These are phyloP conservation scores for Lineus longissimus DNA, from an alignment of 1,140 invertebrate species.

Conservation along the genomic window DNA sequence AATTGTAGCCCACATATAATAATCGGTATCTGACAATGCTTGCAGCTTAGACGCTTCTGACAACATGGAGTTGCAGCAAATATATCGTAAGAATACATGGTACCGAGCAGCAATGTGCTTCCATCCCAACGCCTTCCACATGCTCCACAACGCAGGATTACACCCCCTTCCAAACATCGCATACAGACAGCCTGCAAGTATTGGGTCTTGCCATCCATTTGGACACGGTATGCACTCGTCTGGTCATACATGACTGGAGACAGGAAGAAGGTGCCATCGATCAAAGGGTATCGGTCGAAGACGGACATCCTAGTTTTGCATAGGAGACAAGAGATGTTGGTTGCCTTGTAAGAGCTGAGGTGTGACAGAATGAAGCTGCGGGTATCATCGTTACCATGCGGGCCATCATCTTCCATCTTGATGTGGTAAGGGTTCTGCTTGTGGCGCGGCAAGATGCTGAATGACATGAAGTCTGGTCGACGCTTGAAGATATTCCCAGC, in stretches of 20 bases:
- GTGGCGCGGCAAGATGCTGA: slow-evolving; percentile 86
- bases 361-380: slow-evolving; percentile 51
- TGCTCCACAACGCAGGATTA: slow-evolving; percentile 71
- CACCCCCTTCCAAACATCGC: slow-evolving; percentile 81
- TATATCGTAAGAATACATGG: slow-evolving; percentile 97
- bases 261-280: slow-evolving; percentile 96
- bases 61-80: slow-evolving; percentile 96
- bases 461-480: slow-evolving; percentile 88
- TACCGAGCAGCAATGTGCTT: slow-evolving; percentile 84
- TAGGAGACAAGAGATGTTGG: slow-evolving; percentile 61
- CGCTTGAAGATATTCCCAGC: slow-evolving; percentile 57
- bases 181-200: slow-evolving; percentile 92
- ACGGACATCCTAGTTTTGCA: slow-evolving; percentile 85
- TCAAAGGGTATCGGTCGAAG: slow-evolving; percentile 92
- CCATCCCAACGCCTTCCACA: slow-evolving; percentile 89
- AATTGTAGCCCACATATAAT: slow-evolving; percentile 65
- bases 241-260: slow-evolving; percentile 63
- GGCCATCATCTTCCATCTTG: slow-evolving; percentile 92
- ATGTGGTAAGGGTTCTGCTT: slow-evolving; percentile 86
- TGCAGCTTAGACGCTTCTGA: slow-evolving; percentile 75
- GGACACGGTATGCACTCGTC: slow-evolving; percentile 63
- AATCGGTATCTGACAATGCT: slow-evolving; percentile 43
- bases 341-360: slow-evolving; percentile 39
- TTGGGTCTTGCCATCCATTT: slow-evolving; percentile 68
- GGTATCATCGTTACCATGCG: slow-evolving; percentile 95